Evolutionary conservation across 92 coral and sea anemone species (phyloP), one percentile per base, ranked within the genome.

Genomic region (Micromussa lordhowensis): DNA sequence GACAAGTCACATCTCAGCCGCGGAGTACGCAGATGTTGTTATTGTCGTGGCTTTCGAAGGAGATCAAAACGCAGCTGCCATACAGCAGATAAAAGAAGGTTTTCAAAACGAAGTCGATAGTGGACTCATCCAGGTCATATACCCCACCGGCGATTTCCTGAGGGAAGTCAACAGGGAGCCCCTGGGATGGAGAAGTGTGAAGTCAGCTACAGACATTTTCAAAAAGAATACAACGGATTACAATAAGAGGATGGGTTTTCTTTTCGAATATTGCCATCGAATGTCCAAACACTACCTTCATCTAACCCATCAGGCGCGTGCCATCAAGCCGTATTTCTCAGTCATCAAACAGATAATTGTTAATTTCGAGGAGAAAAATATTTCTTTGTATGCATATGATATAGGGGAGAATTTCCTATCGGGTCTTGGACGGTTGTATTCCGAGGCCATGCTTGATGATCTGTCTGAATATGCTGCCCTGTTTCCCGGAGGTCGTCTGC

Each of bases 381-480:
- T 53, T 22, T 68, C 59, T 13, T 21, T 31, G n/a, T 34, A 38
- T n/a, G 70, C 51, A 17, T 79, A 80, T 68, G 71, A 78, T 40
- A 49, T 87, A 51, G 84, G 85, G 12, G 61, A 55, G n/a, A n/a
- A 57, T 38, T 76, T 55, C 9, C 40, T 80, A 58, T 48, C 80
- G 0, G 72, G 69, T 53, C 40, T 90, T 3, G 92, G 94, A 29
- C 75, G 94, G 32, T 64, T 92, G 28, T 85, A 84, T 86, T 83
- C 88, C 7, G 57, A 38, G 11, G 55, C 69, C 28, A 54, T 85
- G 44, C 55, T 81, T 3, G 76, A 44, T 17, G 90, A 92, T 44
- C 34, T 92, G 75, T 81, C 89, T 76, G 92, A 89, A 36, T 59
- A 89, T 88, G 68, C 85, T 29, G 82, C 85, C 38, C 51, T 92